Percentiles rank a stretch among this genome's conserved stretches.
Evolutionary conservation across 2,888 invertebrate species (phyloP).

Genomic region (Cheilosia vernalis): DNA sequence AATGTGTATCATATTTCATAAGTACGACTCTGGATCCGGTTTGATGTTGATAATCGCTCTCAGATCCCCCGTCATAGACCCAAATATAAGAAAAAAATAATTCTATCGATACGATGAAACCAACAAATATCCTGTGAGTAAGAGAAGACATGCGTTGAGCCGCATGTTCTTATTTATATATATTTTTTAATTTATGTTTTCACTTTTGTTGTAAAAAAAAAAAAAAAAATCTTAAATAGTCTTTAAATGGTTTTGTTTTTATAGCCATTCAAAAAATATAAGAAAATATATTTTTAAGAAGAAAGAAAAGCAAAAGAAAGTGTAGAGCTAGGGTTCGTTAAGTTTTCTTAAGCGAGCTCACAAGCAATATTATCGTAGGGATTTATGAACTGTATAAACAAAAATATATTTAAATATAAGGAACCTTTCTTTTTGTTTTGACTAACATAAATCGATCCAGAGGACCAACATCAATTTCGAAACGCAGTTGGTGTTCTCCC

Average conservation of each 20-base stretch:
- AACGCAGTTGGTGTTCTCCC: constrained; percentile 55
- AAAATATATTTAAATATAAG: constrained; percentile 2
- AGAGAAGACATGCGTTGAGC: constrained; percentile 6
- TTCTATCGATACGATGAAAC: constrained; percentile 39
- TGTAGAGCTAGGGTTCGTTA: constrained; percentile 5
- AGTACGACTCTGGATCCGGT: constrained; percentile 15
- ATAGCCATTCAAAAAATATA: constrained; percentile 35
- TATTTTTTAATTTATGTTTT: constrained; percentile 32
- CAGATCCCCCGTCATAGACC: constrained; percentile 1
- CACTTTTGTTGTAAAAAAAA: constrained; percentile 26
- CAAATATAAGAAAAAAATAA: constrained; percentile 7
- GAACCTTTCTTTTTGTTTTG: constrained; percentile 14
- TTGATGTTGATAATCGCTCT: constrained; percentile 38
- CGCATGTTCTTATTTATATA: constrained; percentile 16
- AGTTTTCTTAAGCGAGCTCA: constrained; percentile 11
- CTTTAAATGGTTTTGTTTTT: constrained; percentile 54
- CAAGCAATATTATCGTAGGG: constrained; percentile 32
- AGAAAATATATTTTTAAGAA: constrained; percentile 40
- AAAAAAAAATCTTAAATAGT: constrained; percentile 23
- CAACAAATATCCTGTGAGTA: constrained; percentile 31
- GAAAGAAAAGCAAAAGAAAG: constrained; percentile 5
- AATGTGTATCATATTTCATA: constrained; percentile 39
- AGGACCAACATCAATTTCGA: constrained; percentile 54
- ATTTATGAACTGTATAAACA: constrained; percentile 53
- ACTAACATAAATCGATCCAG: constrained; percentile 20